These are phyloP conservation scores for Iselma pallidipennis DNA, from an alignment of 2,888 invertebrate species.

Conservation along the genomic window DNA sequence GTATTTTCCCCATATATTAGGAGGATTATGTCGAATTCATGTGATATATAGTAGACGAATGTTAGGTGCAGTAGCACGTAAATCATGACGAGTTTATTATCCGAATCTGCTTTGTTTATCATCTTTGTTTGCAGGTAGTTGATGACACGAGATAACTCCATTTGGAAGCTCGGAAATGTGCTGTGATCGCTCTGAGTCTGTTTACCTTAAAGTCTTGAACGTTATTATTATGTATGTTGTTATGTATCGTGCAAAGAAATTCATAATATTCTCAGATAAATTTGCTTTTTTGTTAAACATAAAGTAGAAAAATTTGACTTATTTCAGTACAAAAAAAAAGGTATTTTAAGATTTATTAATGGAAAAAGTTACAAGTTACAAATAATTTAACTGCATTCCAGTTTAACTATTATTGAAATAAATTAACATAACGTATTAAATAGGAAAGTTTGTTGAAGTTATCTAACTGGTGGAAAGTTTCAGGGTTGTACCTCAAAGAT, in stretches of 20 bases:
- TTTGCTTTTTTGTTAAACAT: no score
- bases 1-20: conserved; percentile 10
- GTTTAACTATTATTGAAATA: conserved; percentile 11
- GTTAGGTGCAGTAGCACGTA: conserved; percentile 21
- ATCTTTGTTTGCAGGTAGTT: conserved; percentile 29
- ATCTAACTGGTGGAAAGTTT: conserved; percentile 51
- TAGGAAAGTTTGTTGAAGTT: conserved; percentile 47
- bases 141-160: conserved; percentile 29
- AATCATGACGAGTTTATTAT: conserved; percentile 26
- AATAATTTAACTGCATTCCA: background rate
- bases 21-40: background rate
- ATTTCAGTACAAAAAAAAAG: no score
- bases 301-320: no score
- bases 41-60: conserved; percentile 18
- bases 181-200: conserved; percentile 18
- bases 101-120: conserved; percentile 26
- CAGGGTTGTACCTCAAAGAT: conserved; percentile 49
- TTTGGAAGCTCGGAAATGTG: conserved; percentile 23
- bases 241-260: conserved; percentile 8
- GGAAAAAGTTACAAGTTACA: background rate
- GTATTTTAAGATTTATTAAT: no score
- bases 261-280: background rate
- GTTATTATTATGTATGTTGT: conserved; percentile 2
- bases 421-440: conserved; percentile 31
- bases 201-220: conserved; percentile 23